These are phyloP conservation scores for Zeugodacus cucurbitae DNA, from an alignment of 1,140 invertebrate genomes.

Conservation along the genomic window DNA sequence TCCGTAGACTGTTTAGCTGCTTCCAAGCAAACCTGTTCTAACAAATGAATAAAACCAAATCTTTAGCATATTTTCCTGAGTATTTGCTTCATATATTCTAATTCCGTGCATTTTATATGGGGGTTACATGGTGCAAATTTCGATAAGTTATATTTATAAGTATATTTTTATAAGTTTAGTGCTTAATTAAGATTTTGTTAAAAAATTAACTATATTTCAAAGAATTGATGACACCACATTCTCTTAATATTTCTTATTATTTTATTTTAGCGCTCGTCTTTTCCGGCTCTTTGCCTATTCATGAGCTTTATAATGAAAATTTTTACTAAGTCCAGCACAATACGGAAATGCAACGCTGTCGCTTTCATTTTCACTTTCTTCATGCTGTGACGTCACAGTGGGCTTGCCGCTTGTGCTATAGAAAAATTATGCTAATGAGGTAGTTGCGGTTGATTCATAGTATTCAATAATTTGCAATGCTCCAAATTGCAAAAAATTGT, in stretches of 20 bases:
- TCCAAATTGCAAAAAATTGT: constrained; percentile 20
- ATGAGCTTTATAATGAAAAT: background rate
- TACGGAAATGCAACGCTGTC: background rate
- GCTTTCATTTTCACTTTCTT: background rate
- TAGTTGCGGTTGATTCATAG: constrained; percentile 55
- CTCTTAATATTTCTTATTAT: background rate
- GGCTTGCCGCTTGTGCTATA: background rate
- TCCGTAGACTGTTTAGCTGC: too few relatives aligned
- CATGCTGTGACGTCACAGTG: background rate
- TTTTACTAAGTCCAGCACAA: background rate
- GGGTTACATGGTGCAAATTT: background rate
- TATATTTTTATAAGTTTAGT: constrained; percentile 11
- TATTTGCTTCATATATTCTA: constrained; percentile 1
- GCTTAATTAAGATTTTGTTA: background rate
- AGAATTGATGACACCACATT: background rate
- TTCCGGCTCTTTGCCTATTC: background rate
- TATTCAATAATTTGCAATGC: constrained; percentile 35
- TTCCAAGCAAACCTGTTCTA: too few relatives aligned
- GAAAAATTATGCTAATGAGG: constrained; percentile 59
- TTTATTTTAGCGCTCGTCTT: background rate
- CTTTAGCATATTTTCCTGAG: background rate
- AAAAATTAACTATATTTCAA: background rate
- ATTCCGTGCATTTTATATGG: background rate
- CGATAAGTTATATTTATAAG: background rate
- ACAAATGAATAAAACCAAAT: too few relatives aligned